Conservation (phyloP, 2,797 vertebrate genomes). For the Hydrophis major region DNA sequence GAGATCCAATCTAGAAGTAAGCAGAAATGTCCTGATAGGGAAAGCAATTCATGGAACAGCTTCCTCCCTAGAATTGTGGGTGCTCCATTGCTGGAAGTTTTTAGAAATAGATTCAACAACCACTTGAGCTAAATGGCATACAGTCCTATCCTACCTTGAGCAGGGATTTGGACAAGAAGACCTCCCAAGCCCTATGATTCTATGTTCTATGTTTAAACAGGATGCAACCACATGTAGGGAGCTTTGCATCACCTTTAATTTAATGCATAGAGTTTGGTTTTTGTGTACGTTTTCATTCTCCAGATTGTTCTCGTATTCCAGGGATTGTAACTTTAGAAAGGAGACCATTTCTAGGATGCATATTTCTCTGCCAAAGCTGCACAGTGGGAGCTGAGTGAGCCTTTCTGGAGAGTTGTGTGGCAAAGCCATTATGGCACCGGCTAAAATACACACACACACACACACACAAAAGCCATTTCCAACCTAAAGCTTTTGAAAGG, state of each 20-base stretch:
- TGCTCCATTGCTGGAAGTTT: not conserved
- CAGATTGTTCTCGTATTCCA: not conserved
- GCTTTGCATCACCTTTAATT: not conserved
- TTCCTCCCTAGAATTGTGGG: not conserved
- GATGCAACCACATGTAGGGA: not conserved
- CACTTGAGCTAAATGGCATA: not conserved
- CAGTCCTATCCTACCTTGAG: not conserved
- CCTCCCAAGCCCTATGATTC: not conserved
- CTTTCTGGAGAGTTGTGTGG: not conserved
- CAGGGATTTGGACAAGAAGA: not conserved
- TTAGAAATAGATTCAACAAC: not conserved
- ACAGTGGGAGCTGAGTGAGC: not conserved
- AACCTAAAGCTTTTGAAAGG: conserved; percentile 14
- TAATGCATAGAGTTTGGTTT: not conserved
- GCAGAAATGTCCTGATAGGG: not conserved
- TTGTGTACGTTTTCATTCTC: not conserved
- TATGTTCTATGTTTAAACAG: not conserved
- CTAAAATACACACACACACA: not conserved
- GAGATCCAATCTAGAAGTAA: not conserved
- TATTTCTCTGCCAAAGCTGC: not conserved
- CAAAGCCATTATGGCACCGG: not conserved
- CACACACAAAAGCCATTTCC: not conserved
- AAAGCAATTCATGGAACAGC: not conserved
- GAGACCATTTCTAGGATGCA: not conserved
- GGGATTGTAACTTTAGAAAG: not conserved